Conservation (phyloP, 2,113 vertebrate genomes). For the Donacobius atricapilla region DNA sequence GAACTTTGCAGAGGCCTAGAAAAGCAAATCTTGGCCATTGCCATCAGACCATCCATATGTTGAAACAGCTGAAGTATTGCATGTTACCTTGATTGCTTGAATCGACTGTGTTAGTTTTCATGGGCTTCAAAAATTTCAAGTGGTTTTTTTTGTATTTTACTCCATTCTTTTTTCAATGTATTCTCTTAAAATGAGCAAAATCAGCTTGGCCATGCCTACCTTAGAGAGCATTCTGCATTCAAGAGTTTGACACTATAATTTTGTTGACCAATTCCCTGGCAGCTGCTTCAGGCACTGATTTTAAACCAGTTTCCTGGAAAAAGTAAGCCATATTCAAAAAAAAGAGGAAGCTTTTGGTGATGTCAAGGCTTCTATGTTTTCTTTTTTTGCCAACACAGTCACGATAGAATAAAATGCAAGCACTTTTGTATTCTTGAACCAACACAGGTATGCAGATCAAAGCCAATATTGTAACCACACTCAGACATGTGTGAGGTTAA, state of each 20-base stretch:
- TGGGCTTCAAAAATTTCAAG: background rate
- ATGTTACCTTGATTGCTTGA: background rate
- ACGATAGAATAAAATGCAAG: background rate
- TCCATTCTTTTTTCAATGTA: background rate
- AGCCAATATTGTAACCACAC: background rate
- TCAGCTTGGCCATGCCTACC: background rate
- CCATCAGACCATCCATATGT: background rate
- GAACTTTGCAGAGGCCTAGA: background rate
- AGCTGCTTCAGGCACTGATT: background rate
- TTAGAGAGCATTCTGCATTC: background rate
- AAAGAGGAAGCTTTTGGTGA: background rate
- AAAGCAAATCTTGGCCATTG: background rate
- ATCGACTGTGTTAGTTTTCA: background rate
- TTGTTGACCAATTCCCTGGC: background rate
- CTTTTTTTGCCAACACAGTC: background rate
- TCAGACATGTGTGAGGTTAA: background rate
- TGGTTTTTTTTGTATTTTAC: background rate
- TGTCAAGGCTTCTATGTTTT: background rate
- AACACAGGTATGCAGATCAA: background rate
- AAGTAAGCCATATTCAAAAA: background rate
- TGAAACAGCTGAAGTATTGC: background rate
- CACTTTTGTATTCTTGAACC: background rate
- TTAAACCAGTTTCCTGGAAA: background rate
- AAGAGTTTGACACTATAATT: background rate
- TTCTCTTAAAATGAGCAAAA: background rate